These are phyloP conservation scores for Ooceraea biroi DNA, from an alignment of 1,140 invertebrate species.

Conservation along the genomic window DNA sequence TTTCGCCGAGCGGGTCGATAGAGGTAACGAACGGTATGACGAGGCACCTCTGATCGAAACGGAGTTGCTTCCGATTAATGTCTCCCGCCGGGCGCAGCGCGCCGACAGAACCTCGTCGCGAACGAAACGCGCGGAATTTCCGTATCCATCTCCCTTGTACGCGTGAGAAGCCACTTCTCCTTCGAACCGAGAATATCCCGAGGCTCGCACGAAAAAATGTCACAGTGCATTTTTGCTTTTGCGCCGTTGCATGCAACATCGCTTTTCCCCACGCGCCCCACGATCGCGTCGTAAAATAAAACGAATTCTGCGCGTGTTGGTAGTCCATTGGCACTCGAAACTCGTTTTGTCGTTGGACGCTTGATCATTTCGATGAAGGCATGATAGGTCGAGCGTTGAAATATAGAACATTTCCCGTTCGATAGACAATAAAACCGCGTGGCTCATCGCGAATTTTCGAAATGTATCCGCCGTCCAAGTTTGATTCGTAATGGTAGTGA, in stretches of 20 bases:
- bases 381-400: conserved; percentile 8
- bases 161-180: no score
- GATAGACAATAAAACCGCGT: conserved; percentile 47
- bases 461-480: conserved; percentile 9
- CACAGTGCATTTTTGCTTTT: no score
- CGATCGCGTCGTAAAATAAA: not conserved
- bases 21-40: conserved; percentile 62
- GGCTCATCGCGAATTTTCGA: conserved; percentile 16
- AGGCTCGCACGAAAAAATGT: no score
- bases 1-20: conserved; percentile 62
- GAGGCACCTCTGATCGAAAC: conserved; percentile 32
- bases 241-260: no score
- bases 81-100: not conserved
- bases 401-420: not conserved
- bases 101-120: conserved; percentile 17
- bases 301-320: not conserved
- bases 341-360: not conserved
- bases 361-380: conserved; percentile 44
- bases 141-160: no score
- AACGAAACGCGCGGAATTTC: no score
- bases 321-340: not conserved
- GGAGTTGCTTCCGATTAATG: conserved; percentile 50
- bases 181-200: no score
- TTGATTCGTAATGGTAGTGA: conserved; percentile 16
- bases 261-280: no score